A percentile compares a stretch with the other conserved stretches of the same genome.
phyloP scores from a whole-genome alignment of 2,888 invertebrate species.

The Ashinkailepas kermadecensis region DNA sequence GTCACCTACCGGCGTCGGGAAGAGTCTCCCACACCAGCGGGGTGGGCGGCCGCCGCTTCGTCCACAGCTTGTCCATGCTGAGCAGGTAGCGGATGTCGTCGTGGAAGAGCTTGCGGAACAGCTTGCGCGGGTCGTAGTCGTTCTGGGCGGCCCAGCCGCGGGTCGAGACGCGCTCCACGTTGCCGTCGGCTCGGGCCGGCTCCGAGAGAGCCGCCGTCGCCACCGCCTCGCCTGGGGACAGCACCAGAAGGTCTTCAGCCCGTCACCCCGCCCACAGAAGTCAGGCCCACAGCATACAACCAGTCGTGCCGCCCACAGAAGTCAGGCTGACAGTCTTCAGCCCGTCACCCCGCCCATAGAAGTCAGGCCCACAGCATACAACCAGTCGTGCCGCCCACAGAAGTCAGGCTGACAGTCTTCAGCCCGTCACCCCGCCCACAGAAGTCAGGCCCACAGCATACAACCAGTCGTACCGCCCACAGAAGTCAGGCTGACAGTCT shows the following conservation, averaged over 20 bases:
- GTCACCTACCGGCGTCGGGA: constrained; percentile 44
- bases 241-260: neutral
- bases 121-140: constrained; percentile 70
- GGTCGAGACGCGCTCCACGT: constrained; percentile 60
- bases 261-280: too few species aligned
- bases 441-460: too few species aligned
- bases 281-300: too few species aligned
- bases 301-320: too few species aligned
- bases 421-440: too few species aligned
- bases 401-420: too few species aligned
- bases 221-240: neutral
- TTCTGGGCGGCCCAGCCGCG: constrained; percentile 78
- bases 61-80: constrained; percentile 93
- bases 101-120: constrained; percentile 87
- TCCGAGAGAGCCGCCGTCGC: neutral
- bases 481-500: too few species aligned
- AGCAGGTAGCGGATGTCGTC: constrained; percentile 92
- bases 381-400: too few species aligned
- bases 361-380: too few species aligned
- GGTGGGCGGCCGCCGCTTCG: constrained; percentile 72
- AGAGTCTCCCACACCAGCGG: constrained; percentile 64
- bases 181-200: constrained; percentile 57
- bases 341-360: too few species aligned
- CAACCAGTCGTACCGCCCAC: too few species aligned
- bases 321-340: too few species aligned